Conservation (phyloP, 2,797 vertebrate genomes). For the Meda fulgida region DNA sequence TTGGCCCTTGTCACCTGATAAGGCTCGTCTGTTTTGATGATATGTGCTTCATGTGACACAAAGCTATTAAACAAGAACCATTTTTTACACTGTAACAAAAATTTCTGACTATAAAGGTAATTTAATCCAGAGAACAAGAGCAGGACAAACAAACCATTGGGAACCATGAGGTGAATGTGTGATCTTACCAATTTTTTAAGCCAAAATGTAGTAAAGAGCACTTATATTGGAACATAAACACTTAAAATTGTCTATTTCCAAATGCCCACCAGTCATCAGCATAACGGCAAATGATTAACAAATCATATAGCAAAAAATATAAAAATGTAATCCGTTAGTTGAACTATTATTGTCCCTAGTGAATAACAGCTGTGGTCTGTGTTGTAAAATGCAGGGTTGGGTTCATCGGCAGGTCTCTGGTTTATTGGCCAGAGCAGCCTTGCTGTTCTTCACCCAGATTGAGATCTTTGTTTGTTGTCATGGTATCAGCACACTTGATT, state of each 20-base stretch:
- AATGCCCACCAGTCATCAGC: neutral
- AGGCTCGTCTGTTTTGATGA: slow-evolving; percentile 82
- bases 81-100: slow-evolving; percentile 31
- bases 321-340: slow-evolving; percentile 14
- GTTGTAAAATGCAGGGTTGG: slow-evolving; percentile 82
- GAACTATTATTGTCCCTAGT: slow-evolving; percentile 66
- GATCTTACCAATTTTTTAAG: slow-evolving; percentile 1
- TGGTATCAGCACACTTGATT: slow-evolving; percentile 42
- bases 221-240: neutral
- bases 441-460: slow-evolving; percentile 53
- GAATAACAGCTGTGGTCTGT: slow-evolving; percentile 72
- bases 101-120: neutral
- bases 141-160: slow-evolving; percentile 36
- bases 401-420: slow-evolving; percentile 76
- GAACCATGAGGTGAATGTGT: slow-evolving; percentile 2
- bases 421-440: slow-evolving; percentile 75
- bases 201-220: neutral
- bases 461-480: slow-evolving; percentile 45
- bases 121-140: slow-evolving; percentile 28
- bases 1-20: slow-evolving; percentile 79
- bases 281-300: neutral
- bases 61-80: slow-evolving; percentile 64
- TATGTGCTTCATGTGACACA: slow-evolving; percentile 78
- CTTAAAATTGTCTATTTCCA: neutral
- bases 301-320: neutral